Evolutionary conservation across 2,888 invertebrate genomes (phyloP).

Genomic region (Ommatoiulus sabulosus): DNA sequence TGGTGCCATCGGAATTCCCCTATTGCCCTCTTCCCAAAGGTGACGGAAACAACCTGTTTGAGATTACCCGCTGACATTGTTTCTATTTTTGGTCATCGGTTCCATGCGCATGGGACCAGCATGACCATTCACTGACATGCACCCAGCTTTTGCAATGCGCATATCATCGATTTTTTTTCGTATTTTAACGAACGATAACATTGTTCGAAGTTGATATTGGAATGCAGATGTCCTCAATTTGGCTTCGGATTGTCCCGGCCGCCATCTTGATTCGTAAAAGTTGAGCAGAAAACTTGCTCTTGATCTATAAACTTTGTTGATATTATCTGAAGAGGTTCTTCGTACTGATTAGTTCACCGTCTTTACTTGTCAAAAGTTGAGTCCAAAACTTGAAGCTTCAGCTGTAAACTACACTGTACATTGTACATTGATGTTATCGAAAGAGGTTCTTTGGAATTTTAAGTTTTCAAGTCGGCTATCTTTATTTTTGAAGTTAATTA

Average conservation of each 20-base stretch:
- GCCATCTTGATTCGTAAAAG: neutral
- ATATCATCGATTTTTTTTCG: neutral
- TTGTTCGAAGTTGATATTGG: neutral
- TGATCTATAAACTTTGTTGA: too few relatives aligned
- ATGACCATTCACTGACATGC: neutral
- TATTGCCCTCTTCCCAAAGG: slow-evolving; percentile 21
- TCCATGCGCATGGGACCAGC: too few relatives aligned
- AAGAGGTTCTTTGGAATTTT: too few relatives aligned
- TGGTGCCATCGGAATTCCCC: slow-evolving; percentile 7
- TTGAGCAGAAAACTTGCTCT: too few relatives aligned
- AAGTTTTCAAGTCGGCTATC: too few relatives aligned
- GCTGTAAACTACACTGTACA: too few relatives aligned
- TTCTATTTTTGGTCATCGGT: neutral
- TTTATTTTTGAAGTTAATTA: too few relatives aligned
- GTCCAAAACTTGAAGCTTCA: too few relatives aligned
- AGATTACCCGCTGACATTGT: slow-evolving; percentile 13
- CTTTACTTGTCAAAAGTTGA: too few relatives aligned
- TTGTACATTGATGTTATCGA: too few relatives aligned
- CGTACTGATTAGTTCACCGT: too few relatives aligned
- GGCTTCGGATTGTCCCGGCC: neutral
- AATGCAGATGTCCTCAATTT: neutral
- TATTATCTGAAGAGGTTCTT: too few relatives aligned
- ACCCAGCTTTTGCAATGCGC: neutral
- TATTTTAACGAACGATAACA: neutral
- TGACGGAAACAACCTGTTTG: slow-evolving; percentile 28